Base-by-base conservation (phyloP, 1,140 invertebrate genomes). In the Macrobrachium nipponense region DNA sequence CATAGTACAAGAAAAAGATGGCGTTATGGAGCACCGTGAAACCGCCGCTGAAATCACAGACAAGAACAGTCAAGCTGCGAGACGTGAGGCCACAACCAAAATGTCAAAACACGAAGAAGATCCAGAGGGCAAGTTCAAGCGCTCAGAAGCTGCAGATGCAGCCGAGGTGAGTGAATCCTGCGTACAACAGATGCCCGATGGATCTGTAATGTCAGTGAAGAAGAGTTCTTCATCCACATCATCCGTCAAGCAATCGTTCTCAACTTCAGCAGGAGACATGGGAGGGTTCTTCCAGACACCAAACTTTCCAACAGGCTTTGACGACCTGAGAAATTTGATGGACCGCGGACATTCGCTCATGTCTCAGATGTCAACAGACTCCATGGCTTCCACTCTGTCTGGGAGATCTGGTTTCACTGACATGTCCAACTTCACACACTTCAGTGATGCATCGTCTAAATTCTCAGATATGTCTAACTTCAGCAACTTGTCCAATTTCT, bases 151-250 rank as follows among this genome's bases (percentile, higher is more conserved):
- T 62, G 86, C 88, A 20, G 88, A 89, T 85, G 88, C 88, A 20
- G 73, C 86, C n/a, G 88, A 89, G 60, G 86, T 87, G 44, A 89
- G 86, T 72, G 88, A 89, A 58, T 85, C 88, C 5, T 89, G 85
- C 58, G 61, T 89, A n/a, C 77, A 87, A 51, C 86, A 85, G 4
- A 75, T 89, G 58, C 86, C 88, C 17, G 88, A 89, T 62, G 88
- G 88, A 14, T 89, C 88, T 15, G 76, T 87, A 2, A 83, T 89
- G 64, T 87, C 88, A 51, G 88, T 89, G 8, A 89, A 89, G 61
- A 89, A 89, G 66, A 89, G 72, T 64, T 87, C 85, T 20, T 70
- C 88, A 5, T 84, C 81, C 20, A 78, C 85, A n/a, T 87, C 85
- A 20, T 87, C 84, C n/a, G 61, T 85, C 61, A 84, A 87, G 66